These are phyloP conservation scores for Whitmania pigra DNA, from an alignment of 1,140 invertebrate genomes.

Conservation along the genomic window DNA sequence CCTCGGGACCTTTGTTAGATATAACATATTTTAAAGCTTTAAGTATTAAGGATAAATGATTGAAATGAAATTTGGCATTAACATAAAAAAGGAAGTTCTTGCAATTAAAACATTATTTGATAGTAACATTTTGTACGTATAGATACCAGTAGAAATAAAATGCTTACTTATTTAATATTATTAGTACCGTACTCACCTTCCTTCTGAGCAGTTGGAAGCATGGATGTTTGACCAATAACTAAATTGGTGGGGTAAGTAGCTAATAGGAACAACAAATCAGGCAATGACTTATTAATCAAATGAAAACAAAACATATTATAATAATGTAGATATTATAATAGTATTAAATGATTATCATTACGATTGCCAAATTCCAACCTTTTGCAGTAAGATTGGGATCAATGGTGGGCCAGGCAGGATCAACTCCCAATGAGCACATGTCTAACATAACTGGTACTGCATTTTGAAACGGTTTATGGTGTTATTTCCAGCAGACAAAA, in stretches of 20 bases:
- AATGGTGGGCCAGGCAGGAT: background rate
- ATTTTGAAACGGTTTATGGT: background rate
- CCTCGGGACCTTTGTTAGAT: constrained; percentile 69
- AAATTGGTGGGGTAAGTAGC: constrained; percentile 62
- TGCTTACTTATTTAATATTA: background rate
- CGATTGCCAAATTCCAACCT: no score
- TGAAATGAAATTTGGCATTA: no score
- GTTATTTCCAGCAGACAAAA: background rate
- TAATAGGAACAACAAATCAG: constrained; percentile 37
- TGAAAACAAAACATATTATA: background rate
- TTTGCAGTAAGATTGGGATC: no score
- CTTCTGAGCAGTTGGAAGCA: constrained; percentile 70
- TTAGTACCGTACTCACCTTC: constrained; percentile 62
- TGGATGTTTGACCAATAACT: constrained; percentile 74
- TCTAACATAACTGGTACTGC: constrained; percentile 9
- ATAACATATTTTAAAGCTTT: background rate
- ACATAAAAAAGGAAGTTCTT: no score
- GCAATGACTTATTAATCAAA: background rate
- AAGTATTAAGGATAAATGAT: background rate
- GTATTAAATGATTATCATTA: no score
- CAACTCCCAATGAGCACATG: constrained; percentile 1
- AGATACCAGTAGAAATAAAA: no score
- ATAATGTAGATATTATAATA: background rate
- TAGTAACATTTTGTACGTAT: no score
- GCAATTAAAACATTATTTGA: no score